Conservation (phyloP, 2,888 invertebrate species). For the Lithosia quadra region DNA sequence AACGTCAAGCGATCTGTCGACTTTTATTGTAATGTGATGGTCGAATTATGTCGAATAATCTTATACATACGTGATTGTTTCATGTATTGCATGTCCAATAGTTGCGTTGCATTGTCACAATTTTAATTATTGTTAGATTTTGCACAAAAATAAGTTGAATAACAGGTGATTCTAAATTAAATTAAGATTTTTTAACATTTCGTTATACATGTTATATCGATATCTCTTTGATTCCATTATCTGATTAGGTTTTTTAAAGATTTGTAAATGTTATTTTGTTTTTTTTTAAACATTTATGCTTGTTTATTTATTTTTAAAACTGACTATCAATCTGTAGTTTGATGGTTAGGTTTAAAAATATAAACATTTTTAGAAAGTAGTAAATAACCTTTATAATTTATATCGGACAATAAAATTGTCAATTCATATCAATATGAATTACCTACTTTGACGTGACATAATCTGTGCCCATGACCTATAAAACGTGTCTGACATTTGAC, state of each 20-base stretch:
- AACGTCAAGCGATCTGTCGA: background rate
- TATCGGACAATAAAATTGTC: conserved; percentile 18
- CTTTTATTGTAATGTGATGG: background rate
- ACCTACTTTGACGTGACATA: conserved; percentile 18
- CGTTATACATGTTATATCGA: background rate
- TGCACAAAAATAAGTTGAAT: conserved; percentile 41
- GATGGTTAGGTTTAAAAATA: conserved; percentile 26
- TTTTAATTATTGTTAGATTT: conserved; percentile 31
- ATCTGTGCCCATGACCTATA: conserved; percentile 11
- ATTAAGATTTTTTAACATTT: background rate
- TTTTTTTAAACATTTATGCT: conserved; percentile 22
- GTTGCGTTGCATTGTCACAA: conserved; percentile 14
- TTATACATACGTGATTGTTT: background rate
- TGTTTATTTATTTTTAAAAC: conserved; percentile 18
- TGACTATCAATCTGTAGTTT: conserved; percentile 24
- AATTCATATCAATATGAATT: conserved; percentile 17
- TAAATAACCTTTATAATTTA: conserved; percentile 5
- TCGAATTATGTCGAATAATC: background rate
- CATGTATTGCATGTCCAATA: background rate
- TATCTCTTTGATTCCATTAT: conserved; percentile 2
- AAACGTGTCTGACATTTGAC: conserved; percentile 20
- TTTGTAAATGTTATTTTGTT: conserved; percentile 2
- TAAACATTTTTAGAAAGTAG: background rate
- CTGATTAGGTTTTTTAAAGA: conserved; percentile 3
- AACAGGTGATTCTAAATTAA: conserved; percentile 33